phyloP scores from a whole-genome alignment of 2,113 vertebrate genomes.

The Otus sunia region DNA sequence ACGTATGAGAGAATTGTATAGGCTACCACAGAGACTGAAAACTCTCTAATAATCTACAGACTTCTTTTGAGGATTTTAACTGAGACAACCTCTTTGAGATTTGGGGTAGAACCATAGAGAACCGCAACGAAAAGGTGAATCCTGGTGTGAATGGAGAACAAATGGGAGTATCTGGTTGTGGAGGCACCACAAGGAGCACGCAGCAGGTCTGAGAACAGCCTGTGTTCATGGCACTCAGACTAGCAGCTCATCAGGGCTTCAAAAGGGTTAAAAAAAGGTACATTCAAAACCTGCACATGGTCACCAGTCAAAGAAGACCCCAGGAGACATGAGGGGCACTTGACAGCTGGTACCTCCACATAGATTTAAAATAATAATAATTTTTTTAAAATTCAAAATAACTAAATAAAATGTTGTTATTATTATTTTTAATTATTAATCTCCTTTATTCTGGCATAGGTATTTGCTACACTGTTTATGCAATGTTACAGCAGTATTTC shows the following conservation, averaged over 20 bases:
- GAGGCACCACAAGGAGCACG: neutral
- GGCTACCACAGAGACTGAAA: neutral
- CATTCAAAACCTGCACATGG: neutral
- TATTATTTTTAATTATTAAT: neutral
- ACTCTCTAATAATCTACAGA: neutral
- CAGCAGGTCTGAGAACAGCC: neutral
- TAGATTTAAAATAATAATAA: neutral
- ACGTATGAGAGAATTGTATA: neutral
- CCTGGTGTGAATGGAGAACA: neutral
- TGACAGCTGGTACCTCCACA: neutral
- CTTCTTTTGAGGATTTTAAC: neutral
- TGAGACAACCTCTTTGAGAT: neutral
- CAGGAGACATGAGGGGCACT: neutral
- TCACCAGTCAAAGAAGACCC: neutral
- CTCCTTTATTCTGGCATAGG: neutral
- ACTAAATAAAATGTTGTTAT: neutral
- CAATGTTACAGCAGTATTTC: neutral
- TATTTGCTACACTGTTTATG: neutral
- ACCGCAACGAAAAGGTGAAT: neutral
- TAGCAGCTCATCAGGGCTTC: neutral
- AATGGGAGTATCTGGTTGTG: neutral
- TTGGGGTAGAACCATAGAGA: neutral
- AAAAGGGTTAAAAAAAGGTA: neutral
- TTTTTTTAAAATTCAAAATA: neutral
- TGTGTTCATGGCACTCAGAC: fast-evolving